Conservation (phyloP, 2,113 vertebrate species). For the Orcinus orca region DNA sequence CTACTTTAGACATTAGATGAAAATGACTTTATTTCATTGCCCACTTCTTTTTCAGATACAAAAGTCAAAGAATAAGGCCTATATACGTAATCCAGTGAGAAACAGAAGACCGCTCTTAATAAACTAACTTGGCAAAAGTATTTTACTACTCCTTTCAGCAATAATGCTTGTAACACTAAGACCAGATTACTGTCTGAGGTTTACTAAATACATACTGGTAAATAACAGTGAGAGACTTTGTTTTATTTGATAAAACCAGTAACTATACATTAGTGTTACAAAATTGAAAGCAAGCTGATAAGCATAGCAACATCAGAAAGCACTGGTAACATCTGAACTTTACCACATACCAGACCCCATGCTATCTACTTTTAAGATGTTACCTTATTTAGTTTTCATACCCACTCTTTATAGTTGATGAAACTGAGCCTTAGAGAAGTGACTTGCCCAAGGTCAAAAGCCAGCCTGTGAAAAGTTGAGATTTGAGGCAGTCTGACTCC, state of each 20-base stretch:
- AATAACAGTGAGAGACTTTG: neutral
- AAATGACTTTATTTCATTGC: constrained; percentile 28
- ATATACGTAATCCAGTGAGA: neutral
- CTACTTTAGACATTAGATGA: neutral
- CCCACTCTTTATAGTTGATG: neutral
- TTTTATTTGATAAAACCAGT: neutral
- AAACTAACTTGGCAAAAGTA: neutral
- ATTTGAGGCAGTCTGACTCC: neutral
- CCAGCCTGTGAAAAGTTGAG: neutral
- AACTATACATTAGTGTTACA: neutral
- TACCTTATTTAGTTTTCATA: neutral
- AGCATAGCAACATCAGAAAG: neutral
- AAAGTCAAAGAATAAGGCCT: constrained; percentile 9
- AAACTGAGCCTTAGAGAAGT: neutral
- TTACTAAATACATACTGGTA: neutral
- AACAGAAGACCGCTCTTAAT: neutral
- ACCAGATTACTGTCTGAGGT: neutral
- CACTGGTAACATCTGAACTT: neutral
- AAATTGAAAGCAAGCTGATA: neutral
- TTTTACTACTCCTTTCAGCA: neutral
- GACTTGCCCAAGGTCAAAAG: constrained; percentile 19
- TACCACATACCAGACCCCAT: neutral
- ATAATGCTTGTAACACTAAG: neutral
- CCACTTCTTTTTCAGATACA: neutral
- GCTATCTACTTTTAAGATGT: neutral